phyloP scores from a whole-genome alignment of 2,888 invertebrate species.

The Pandemis corylana region DNA sequence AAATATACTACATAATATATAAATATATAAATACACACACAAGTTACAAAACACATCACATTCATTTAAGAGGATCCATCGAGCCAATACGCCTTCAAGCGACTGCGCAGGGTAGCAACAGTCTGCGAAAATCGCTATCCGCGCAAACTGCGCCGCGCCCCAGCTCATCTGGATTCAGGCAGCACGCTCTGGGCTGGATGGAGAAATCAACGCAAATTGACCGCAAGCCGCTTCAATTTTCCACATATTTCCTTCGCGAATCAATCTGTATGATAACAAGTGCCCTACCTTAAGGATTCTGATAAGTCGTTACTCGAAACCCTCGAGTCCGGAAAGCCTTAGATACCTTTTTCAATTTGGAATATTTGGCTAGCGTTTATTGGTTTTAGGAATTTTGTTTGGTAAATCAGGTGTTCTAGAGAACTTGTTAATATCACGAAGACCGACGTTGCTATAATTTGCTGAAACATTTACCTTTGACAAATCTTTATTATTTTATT shows the following conservation, averaged over 20 bases:
- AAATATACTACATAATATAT: no score
- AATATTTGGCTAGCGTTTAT: background rate
- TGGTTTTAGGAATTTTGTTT: background rate
- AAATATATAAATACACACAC: no score
- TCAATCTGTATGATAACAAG: constrained; percentile 41
- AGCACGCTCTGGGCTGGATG: constrained; percentile 33
- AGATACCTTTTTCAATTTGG: background rate
- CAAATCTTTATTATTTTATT: no score
- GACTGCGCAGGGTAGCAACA: no score
- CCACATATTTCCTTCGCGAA: constrained; percentile 40
- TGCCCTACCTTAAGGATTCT: constrained; percentile 6
- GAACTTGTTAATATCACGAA: no score
- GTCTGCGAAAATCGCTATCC: background rate
- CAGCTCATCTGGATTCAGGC: constrained; percentile 30
- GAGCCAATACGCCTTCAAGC: no score
- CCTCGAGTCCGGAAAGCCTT: background rate
- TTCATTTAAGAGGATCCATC: no score
- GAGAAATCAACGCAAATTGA: constrained; percentile 46
- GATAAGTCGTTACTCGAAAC: constrained; percentile 7
- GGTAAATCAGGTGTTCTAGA: no score
- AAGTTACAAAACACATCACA: no score
- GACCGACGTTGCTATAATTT: no score
- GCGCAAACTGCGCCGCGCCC: constrained; percentile 1
- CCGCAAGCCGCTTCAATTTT: constrained; percentile 41
- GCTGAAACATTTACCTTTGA: no score